These are phyloP conservation scores for Pampus argenteus DNA, from an alignment of 2,797 vertebrate genomes.

Conservation along the genomic window DNA sequence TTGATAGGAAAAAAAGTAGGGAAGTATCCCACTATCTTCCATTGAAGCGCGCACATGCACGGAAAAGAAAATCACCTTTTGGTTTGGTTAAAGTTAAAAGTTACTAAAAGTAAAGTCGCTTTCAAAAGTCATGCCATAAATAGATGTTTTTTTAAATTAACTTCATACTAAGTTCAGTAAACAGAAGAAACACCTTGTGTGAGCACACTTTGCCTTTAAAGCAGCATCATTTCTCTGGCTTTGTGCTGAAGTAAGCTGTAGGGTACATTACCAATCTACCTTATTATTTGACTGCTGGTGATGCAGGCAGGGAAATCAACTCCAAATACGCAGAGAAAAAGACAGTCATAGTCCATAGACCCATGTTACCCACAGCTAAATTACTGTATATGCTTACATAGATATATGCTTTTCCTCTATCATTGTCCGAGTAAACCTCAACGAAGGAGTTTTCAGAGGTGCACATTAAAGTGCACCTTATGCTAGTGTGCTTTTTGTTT, in stretches of 20 bases:
- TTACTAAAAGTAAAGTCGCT: no score
- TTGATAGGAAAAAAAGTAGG: conserved; percentile 26
- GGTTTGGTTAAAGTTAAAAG: not conserved
- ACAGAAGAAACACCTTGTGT: no score
- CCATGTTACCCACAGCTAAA: conserved; percentile 1
- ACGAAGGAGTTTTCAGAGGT: not conserved
- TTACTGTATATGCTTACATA: no score
- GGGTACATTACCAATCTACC: conserved; percentile 22
- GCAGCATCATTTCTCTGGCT: no score
- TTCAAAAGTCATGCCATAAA: no score
- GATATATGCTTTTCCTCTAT: not conserved
- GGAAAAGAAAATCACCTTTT: not conserved
- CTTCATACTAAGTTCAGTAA: no score
- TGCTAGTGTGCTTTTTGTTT: conserved; percentile 35
- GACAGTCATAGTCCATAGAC: not conserved
- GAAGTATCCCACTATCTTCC: conserved; percentile 24
- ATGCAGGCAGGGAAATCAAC: conserved; percentile 31
- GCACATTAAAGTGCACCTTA: conserved; percentile 11
- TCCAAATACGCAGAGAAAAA: conserved; percentile 18
- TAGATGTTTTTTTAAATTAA: no score
- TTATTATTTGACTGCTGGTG: conserved; percentile 13
- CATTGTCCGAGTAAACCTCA: not conserved
- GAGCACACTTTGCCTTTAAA: no score
- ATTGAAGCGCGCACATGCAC: not conserved
- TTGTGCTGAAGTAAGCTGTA: conserved; percentile 35